Evolutionary conservation across 1,140 invertebrate genomes (phyloP).

Genomic region (Zaprionus nigranus): DNA sequence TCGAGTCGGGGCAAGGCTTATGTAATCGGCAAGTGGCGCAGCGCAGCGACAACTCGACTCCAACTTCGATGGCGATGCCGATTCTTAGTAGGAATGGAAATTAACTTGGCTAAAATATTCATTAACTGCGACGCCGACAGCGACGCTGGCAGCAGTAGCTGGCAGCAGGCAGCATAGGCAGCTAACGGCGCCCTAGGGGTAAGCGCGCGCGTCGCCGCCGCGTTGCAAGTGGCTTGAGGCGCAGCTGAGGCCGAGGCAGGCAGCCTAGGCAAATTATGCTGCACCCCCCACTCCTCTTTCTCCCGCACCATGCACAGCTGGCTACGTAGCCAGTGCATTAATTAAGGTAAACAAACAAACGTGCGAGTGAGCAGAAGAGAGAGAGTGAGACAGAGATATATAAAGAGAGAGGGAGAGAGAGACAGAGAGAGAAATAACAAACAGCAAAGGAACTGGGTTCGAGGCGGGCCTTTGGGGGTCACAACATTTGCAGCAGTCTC

Average conservation of each 20-base stretch:
- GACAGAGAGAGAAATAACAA: not conserved
- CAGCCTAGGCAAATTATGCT: slow-evolving; percentile 40
- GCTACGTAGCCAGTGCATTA: slow-evolving; percentile 66
- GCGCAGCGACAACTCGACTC: slow-evolving; percentile 4
- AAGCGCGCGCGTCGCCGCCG: not conserved
- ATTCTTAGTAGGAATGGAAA: slow-evolving; percentile 34
- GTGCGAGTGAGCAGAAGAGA: slow-evolving; percentile 12
- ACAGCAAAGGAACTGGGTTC: not conserved
- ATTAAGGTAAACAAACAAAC: slow-evolving; percentile 80
- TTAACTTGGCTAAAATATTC: slow-evolving; percentile 71
- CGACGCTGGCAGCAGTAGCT: slow-evolving; percentile 16
- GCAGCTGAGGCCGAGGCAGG: not conserved
- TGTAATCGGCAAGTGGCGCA: slow-evolving; percentile 14
- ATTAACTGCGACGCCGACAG: slow-evolving; percentile 53
- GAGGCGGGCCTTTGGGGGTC: not conserved
- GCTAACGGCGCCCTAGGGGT: slow-evolving; percentile 12
- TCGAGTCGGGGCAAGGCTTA: slow-evolving; percentile 18
- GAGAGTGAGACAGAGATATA: not conserved
- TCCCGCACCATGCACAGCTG: not conserved
- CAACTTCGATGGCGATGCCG: slow-evolving; percentile 22
- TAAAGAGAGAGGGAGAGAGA: not conserved
- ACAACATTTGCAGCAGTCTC: slow-evolving; percentile 22
- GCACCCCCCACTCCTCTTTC: not conserved
- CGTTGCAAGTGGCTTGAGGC: slow-evolving; percentile 11
- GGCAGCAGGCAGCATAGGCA: slow-evolving; percentile 14